Conservation (phyloP, 2,797 vertebrate species). For the Parauchenoglanis ngamensis region DNA sequence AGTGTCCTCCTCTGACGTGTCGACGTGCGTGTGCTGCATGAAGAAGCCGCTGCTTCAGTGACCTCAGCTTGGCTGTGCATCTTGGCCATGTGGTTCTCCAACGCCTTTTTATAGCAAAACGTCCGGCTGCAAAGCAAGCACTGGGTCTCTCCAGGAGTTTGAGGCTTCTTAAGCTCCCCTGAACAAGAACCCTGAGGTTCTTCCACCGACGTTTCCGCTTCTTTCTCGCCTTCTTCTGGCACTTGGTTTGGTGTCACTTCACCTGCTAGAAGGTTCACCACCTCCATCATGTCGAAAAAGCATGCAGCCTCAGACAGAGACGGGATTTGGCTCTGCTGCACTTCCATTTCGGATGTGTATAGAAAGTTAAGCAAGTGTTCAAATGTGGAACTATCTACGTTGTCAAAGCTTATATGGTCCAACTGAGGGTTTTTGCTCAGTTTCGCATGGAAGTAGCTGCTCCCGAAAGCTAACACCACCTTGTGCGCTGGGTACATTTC, state of each 20-base stretch:
- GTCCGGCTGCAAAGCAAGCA: slow-evolving; percentile 75
- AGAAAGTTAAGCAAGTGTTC: slow-evolving; percentile 89
- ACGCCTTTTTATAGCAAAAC: slow-evolving; percentile 81
- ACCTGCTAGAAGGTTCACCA: slow-evolving; percentile 84
- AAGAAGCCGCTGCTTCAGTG: slow-evolving; percentile 57
- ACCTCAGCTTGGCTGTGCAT: slow-evolving; percentile 68
- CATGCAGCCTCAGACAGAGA: slow-evolving; percentile 88
- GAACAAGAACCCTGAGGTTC: slow-evolving; percentile 55
- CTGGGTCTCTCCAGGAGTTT: slow-evolving; percentile 66
- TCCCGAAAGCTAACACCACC: slow-evolving; percentile 93
- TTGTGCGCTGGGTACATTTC: slow-evolving; percentile 88
- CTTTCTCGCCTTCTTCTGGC: slow-evolving; percentile 61
- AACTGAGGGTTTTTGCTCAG: slow-evolving; percentile 87
- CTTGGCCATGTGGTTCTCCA: slow-evolving; percentile 78
- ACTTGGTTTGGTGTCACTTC: slow-evolving; percentile 62
- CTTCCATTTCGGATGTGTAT: slow-evolving; percentile 88
- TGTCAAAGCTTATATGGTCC: slow-evolving; percentile 84
- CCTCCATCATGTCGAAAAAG: slow-evolving; percentile 94
- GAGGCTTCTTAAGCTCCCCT: slow-evolving; percentile 64
- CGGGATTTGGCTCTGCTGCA: slow-evolving; percentile 84
- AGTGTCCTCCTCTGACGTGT: slow-evolving; percentile 81
- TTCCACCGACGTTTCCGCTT: slow-evolving; percentile 58
- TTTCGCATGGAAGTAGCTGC: slow-evolving; percentile 94
- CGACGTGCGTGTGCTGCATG: slow-evolving; percentile 77
- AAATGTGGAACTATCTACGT: slow-evolving; percentile 89